A percentile compares a stretch with the other conserved stretches of the same genome.
Evolutionary conservation across 2,797 vertebrate genomes (phyloP).

Genomic region (Pseudopleuronectes americanus): DNA sequence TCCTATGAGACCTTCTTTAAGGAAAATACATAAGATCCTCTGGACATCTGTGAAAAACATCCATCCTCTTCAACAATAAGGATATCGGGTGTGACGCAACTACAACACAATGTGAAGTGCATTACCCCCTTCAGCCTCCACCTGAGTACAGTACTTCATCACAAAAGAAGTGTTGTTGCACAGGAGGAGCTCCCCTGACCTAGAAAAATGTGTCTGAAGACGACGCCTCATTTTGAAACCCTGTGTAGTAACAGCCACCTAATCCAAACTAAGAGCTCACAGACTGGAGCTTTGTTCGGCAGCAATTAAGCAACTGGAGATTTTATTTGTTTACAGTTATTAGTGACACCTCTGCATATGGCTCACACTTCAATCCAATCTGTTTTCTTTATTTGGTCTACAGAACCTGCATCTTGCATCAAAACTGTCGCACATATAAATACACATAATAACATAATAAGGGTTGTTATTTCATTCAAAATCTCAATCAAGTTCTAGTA

Average conservation of each 20-base stretch:
- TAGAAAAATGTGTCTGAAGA: slow-evolving; percentile 73
- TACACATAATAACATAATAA: slow-evolving; percentile 4
- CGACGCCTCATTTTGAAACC: slow-evolving; percentile 70
- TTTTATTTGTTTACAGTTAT: slow-evolving; percentile 16
- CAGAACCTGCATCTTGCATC: not conserved
- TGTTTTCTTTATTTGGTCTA: no score
- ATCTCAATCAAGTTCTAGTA: slow-evolving; percentile 11
- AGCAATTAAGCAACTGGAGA: slow-evolving; percentile 13
- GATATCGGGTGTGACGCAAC: not conserved
- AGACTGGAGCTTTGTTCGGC: slow-evolving; percentile 7
- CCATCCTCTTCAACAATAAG: not conserved
- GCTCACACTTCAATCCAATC: no score
- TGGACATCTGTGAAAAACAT: not conserved
- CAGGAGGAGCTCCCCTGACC: slow-evolving; percentile 73
- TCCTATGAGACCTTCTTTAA: not conserved
- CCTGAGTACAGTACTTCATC: slow-evolving; percentile 43
- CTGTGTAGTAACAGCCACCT: slow-evolving; percentile 54
- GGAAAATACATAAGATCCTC: not conserved
- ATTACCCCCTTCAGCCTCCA: slow-evolving; percentile 46
- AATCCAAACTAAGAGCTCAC: slow-evolving; percentile 26
- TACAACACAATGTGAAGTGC: slow-evolving; percentile 11
- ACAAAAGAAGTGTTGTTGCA: slow-evolving; percentile 54
- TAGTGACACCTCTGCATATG: slow-evolving; percentile 19
- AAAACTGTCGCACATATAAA: slow-evolving; percentile 6
- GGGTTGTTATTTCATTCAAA: slow-evolving; percentile 8